Evolutionary conservation across 2,888 invertebrate genomes (phyloP).

Genomic region (Brachyptera risi): DNA sequence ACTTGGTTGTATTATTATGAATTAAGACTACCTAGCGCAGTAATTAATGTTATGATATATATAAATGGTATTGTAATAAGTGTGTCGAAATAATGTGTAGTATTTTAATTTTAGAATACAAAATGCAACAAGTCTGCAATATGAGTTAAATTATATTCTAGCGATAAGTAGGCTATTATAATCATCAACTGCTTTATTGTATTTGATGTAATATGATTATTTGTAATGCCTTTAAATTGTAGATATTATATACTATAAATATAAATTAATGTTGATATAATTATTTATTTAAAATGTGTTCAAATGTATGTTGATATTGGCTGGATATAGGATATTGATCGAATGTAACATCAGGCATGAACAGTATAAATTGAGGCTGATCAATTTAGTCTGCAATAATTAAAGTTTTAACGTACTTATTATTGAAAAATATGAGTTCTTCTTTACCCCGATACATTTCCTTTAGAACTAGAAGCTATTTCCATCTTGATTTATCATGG

Average conservation of each 20-base stretch:
- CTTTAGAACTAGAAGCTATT: no score
- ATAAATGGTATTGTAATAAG: background rate
- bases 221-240: constrained; percentile 5
- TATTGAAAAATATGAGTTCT: no score
- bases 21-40: background rate
- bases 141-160: background rate
- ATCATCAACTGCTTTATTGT: no score
- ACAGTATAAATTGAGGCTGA: background rate
- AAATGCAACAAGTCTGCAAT: background rate
- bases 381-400: constrained; percentile 7
- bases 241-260: constrained; percentile 23
- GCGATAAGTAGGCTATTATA: no score
- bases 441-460: no score
- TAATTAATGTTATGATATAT: background rate
- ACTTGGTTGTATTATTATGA: constrained; percentile 9
- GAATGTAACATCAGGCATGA: background rate
- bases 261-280: constrained; percentile 9
- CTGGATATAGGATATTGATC: background rate
- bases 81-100: background rate
- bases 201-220: background rate
- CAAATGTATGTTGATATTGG: background rate
- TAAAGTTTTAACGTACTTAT: background rate
- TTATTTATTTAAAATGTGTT: constrained; percentile 28
- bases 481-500: no score
- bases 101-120: background rate